These are phyloP conservation scores for Paratilapia polleni DNA, from an alignment of 2,113 vertebrate genomes.

Conservation along the genomic window DNA sequence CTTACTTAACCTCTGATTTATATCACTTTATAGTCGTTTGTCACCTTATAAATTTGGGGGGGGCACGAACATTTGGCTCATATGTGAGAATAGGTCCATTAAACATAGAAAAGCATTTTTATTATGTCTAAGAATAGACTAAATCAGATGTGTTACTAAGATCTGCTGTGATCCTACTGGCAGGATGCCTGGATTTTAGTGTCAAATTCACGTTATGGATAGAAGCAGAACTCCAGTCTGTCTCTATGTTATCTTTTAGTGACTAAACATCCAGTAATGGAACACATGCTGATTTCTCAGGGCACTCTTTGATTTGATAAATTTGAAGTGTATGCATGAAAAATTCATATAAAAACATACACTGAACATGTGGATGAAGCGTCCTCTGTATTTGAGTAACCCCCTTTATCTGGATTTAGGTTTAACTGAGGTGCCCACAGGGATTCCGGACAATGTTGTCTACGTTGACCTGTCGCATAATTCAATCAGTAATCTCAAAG, in stretches of 20 bases:
- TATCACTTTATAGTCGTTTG: neutral
- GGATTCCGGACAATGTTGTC: slow-evolving; percentile 88
- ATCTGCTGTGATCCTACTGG: neutral
- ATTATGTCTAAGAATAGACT: neutral
- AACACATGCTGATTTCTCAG: neutral
- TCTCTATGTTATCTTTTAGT: neutral
- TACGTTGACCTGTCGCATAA: slow-evolving; percentile 92
- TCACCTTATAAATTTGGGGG: neutral
- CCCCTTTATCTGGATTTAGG: slow-evolving; percentile 70
- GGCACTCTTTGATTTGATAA: slow-evolving; percentile 2
- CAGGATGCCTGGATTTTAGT: neutral
- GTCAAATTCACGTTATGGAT: neutral
- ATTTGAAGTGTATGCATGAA: neutral
- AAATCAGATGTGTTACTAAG: neutral
- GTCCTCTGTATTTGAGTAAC: neutral
- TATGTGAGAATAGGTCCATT: neutral
- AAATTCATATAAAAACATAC: neutral
- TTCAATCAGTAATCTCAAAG: slow-evolving; percentile 87
- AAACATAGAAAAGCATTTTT: neutral
- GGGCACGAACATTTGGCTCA: neutral
- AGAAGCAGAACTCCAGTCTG: neutral
- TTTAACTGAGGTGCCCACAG: slow-evolving; percentile 89
- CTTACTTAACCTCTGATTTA: neutral
- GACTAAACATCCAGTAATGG: neutral
- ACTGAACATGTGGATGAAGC: neutral